Evolutionary conservation across 2,888 invertebrate genomes (phyloP).

Genomic region (Rotaria macrura): DNA sequence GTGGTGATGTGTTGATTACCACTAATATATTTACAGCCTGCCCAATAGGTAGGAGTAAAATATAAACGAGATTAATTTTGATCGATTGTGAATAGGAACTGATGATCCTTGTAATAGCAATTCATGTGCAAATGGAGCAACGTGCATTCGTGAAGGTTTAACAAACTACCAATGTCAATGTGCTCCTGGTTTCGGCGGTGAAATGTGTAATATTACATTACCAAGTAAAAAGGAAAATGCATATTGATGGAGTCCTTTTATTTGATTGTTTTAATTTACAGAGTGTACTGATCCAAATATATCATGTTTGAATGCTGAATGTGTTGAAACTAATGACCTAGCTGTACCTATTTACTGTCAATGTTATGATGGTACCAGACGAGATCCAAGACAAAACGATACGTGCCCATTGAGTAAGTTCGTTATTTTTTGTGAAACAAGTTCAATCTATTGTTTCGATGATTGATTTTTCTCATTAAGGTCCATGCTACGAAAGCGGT

Average conservation of each 20-base stretch:
- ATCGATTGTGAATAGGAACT: background rate
- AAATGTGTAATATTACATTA: background rate
- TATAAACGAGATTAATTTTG: background rate
- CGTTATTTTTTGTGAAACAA: background rate
- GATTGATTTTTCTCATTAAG: background rate
- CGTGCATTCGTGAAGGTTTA: background rate
- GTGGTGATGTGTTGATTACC: background rate
- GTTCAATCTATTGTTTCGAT: background rate
- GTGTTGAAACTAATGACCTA: background rate
- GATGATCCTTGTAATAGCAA: background rate
- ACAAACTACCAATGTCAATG: background rate
- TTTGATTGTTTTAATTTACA: background rate
- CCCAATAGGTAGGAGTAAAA: background rate
- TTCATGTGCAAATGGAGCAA: background rate
- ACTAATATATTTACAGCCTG: background rate
- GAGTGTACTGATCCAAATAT: background rate
- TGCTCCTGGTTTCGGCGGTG: background rate
- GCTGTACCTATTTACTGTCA: background rate
- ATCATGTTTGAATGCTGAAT: background rate
- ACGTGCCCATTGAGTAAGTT: background rate
- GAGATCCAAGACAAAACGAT: background rate
- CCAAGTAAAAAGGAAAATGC: background rate
- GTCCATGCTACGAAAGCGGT: background rate
- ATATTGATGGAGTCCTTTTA: background rate
- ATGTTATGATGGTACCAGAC: slow-evolving; percentile 6